Conservation (phyloP, 2,113 vertebrate species). For the Nannobrachium achirus region DNA sequence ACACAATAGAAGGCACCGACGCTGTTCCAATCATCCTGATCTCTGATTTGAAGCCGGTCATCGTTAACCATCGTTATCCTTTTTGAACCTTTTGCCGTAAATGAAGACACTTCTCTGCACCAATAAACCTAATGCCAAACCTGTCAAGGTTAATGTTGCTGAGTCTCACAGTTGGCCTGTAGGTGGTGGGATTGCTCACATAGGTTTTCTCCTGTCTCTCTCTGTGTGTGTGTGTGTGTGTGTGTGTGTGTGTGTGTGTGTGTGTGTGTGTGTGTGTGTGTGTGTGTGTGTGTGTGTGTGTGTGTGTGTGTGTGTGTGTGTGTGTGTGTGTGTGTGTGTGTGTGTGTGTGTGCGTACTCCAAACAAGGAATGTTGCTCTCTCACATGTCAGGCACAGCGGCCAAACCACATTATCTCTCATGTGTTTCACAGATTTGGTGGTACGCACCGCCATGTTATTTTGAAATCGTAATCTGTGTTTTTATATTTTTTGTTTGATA, state of each 20-base stretch:
- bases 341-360: neutral
- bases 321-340: slow-evolving; percentile 3
- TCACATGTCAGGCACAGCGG: neutral
- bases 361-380: slow-evolving; percentile 28
- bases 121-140: too few species aligned
- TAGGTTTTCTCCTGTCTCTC: neutral
- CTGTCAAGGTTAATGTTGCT: neutral
- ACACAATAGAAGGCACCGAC: too few species aligned
- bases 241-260: slow-evolving; percentile 6
- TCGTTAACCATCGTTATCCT: too few species aligned
- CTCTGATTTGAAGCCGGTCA: too few species aligned
- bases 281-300: slow-evolving; percentile 2
- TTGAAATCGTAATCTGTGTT: slow-evolving; percentile 45
- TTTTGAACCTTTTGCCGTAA: too few species aligned
- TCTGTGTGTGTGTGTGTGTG: slow-evolving; percentile 8
- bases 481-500: slow-evolving; percentile 57
- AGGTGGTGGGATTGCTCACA: slow-evolving; percentile 59
- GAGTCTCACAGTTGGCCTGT: slow-evolving; percentile 33
- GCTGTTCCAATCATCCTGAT: too few species aligned
- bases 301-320: slow-evolving; percentile 2
- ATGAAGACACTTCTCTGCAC: too few species aligned
- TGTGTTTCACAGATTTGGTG: neutral
- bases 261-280: slow-evolving; percentile 15
- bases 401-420: slow-evolving; percentile 9
- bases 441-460: neutral